Base-by-base conservation (phyloP, 2,888 invertebrate genomes). In the Cephus nigrinus region DNA sequence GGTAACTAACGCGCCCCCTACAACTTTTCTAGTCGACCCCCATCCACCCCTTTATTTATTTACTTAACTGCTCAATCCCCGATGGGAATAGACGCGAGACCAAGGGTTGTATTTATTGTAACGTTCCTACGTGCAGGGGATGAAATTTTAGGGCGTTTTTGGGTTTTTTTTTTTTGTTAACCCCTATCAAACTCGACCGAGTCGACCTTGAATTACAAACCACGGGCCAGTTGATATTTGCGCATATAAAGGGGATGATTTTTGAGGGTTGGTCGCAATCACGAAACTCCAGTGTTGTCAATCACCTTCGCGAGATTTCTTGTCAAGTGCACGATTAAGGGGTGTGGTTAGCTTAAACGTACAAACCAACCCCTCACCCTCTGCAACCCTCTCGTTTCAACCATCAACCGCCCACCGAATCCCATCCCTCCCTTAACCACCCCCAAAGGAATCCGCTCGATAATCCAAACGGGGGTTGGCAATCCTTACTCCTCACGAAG, bases 311-410 rank as follows among this genome's bases (percentile, higher is more conserved):
- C 23, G 33, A 30, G 71, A 71, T 71, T 71, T 33, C 32, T 33
- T 32, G 71, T 71, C 71, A 71, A 71, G 71, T 71, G 31, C 71
- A 31, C 71, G 71, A 55, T 55, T 55, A 32, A 71, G 71, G 71
- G 71, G 71, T 71, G 71, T 31, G 71, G 71, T 33, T 33, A 15
- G 71, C 32, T 71, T 71, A 32, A 71, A 71, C 71, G 71, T 71
- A 31, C 71, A 31, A 32, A 71, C 71, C 40, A 40, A 40, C 40
- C 40, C 55, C 55, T 55, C 23, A 9, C 55, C 23, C 23, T 55
- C 23, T 9, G 2, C 23, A 55, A 9, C 23, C 55, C 23, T 55
- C 55, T 55, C 55, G 55, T 55, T 55, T 9, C 55, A 55, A 55
- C 40, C 23, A 1, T 55, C 40, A 55, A 23, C 9, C 55, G 15